These are phyloP conservation scores for Drosophila mettleri DNA, from an alignment of 2,888 invertebrate genomes.

Conservation along the genomic window DNA sequence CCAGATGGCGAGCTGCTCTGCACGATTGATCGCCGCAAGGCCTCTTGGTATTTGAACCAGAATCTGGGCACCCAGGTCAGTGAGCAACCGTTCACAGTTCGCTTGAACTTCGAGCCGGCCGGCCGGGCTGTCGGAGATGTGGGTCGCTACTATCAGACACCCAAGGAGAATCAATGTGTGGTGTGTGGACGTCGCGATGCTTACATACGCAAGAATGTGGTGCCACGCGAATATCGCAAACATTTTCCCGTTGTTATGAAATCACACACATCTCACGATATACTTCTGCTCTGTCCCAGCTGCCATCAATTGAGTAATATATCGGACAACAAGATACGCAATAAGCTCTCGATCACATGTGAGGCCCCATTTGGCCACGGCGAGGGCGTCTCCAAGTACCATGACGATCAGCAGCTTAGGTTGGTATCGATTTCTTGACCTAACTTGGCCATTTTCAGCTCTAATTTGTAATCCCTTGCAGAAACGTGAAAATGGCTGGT, in stretches of 20 bases:
- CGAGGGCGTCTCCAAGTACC: constrained; percentile 74
- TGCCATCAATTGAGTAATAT: constrained; percentile 91
- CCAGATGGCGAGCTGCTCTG: constrained; percentile 92
- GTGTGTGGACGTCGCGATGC: constrained; percentile 90
- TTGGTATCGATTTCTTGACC: constrained; percentile 39
- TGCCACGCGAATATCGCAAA: constrained; percentile 92
- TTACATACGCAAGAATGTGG: constrained; percentile 91
- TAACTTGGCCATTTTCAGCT: no score
- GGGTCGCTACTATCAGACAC: constrained; percentile 90
- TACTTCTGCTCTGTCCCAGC: constrained; percentile 89
- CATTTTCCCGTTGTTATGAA: constrained; percentile 91
- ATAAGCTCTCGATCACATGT: constrained; percentile 87
- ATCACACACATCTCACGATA: constrained; percentile 92
- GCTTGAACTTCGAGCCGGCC: constrained; percentile 91
- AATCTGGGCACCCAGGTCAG: constrained; percentile 85
- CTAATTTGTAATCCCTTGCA: background rate
- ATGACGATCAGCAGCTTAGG: constrained; percentile 84
- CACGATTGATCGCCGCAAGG: constrained; percentile 91
- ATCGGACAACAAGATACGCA: constrained; percentile 87
- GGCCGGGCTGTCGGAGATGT: constrained; percentile 89
- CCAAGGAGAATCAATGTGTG: constrained; percentile 91
- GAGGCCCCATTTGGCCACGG: constrained; percentile 87
- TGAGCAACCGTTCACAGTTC: constrained; percentile 87
- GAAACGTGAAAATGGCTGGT: constrained; percentile 87
- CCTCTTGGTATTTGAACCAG: constrained; percentile 88